Evolutionary conservation across 1,140 invertebrate genomes (phyloP).

Genomic region (Drosophila bifasciata): DNA sequence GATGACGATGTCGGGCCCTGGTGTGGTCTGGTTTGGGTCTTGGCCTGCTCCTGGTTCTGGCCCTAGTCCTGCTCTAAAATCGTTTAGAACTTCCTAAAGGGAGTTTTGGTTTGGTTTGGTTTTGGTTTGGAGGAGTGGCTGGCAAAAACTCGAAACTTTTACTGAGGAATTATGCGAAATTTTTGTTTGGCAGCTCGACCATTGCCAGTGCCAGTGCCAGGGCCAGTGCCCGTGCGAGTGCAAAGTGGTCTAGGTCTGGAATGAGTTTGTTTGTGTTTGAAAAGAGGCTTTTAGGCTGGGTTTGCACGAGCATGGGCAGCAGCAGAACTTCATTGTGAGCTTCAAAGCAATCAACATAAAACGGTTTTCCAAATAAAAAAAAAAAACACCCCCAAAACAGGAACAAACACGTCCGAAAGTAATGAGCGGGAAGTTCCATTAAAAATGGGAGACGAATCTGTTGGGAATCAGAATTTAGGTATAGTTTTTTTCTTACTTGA

Average conservation of each 20-base stretch:
- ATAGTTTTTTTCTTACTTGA: background rate
- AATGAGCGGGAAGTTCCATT: constrained; percentile 27
- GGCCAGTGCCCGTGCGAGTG: constrained; percentile 5
- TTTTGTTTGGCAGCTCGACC: constrained; percentile 69
- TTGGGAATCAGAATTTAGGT: background rate
- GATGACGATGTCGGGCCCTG: constrained; percentile 2
- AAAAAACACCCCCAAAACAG: constrained; percentile 7
- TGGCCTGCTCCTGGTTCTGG: constrained; percentile 7
- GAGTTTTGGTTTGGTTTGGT: background rate
- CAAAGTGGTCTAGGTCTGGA: constrained; percentile 62
- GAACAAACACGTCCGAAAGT: constrained; percentile 36
- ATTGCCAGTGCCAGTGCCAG: no score
- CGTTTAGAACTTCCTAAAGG: constrained; percentile 49
- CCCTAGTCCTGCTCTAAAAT: constrained; percentile 17
- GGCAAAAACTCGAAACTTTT: constrained; percentile 63
- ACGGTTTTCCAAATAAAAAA: constrained; percentile 24
- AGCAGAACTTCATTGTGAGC: constrained; percentile 30
- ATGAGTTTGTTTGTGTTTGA: constrained; percentile 46
- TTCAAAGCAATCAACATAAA: constrained; percentile 72
- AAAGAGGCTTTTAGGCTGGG: constrained; percentile 61
- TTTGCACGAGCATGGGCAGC: background rate
- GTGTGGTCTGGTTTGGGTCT: background rate
- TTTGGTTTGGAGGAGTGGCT: background rate
- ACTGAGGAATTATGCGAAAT: constrained; percentile 74
- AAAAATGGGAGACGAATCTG: constrained; percentile 6